A percentile compares a stretch with the other conserved stretches of the same genome.
Evolutionary conservation across 2,888 invertebrate species (phyloP).

Genomic region (Cryptocephalus primarius): DNA sequence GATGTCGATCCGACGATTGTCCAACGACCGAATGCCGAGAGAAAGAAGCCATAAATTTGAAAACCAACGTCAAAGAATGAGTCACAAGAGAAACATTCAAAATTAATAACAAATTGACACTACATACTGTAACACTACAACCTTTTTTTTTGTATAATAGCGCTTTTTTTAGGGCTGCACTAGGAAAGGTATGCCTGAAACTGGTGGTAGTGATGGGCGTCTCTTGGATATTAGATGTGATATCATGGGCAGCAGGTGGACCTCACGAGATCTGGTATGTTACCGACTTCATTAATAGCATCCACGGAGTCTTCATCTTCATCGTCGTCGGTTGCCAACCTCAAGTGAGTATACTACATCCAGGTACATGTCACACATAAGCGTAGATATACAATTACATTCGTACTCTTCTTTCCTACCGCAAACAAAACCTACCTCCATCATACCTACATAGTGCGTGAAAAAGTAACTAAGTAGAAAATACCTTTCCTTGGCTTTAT

Average conservation of each 20-base stretch:
- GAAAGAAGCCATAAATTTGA: too few species aligned
- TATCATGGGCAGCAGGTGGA: slow-evolving; percentile 75
- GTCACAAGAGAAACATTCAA: too few species aligned
- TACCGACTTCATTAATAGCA: slow-evolving; percentile 74
- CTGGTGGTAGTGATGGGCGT: slow-evolving; percentile 74
- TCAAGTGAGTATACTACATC: slow-evolving; percentile 44
- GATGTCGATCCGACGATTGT: too few species aligned
- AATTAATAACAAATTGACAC: background rate
- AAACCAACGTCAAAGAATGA: too few species aligned
- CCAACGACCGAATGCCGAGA: too few species aligned
- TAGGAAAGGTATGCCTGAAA: slow-evolving; percentile 77
- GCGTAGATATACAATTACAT: too few species aligned
- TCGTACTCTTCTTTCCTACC: too few species aligned
- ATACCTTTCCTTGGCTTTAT: too few species aligned
- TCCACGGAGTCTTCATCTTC: slow-evolving; percentile 82
- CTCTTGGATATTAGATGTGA: slow-evolving; percentile 69
- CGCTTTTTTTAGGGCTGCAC: slow-evolving; percentile 52
- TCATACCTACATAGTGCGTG: too few species aligned
- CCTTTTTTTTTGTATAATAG: background rate
- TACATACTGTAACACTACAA: background rate
- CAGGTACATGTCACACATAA: too few species aligned
- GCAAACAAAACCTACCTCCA: too few species aligned
- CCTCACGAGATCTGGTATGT: slow-evolving; percentile 73
- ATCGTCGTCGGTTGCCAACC: slow-evolving; percentile 83
- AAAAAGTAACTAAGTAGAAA: too few species aligned